Percentiles rank a stretch among this genome's conserved stretches.
Conservation (phyloP, 23 tunicate genomes). For the Phallusia fumigata region DNA sequence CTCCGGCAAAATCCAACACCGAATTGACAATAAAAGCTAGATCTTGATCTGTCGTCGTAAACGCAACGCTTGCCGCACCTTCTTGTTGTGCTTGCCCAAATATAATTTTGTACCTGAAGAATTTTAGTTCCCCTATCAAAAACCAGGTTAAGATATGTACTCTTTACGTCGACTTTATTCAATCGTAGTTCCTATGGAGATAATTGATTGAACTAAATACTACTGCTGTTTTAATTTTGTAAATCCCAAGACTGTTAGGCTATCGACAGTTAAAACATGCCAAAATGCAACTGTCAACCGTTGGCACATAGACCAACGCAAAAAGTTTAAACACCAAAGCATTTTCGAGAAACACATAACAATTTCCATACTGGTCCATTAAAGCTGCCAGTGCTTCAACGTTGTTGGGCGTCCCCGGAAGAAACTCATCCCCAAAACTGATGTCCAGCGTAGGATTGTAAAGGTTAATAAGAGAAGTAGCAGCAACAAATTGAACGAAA, state of each 20-base stretch:
- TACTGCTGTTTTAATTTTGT: too few relatives aligned
- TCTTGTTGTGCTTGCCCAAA: background rate
- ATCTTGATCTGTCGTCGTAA: background rate
- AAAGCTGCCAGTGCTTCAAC: background rate
- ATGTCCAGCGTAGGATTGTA: background rate
- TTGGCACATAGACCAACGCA: too few relatives aligned
- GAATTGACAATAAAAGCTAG: background rate
- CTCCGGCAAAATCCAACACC: background rate
- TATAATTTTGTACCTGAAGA: background rate
- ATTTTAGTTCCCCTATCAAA: too few relatives aligned
- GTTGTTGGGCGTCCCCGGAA: background rate
- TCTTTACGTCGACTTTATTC: too few relatives aligned
- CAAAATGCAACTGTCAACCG: too few relatives aligned
- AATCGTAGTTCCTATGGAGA: too few relatives aligned
- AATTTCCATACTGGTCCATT: background rate
- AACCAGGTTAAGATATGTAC: too few relatives aligned
- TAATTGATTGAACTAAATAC: too few relatives aligned
- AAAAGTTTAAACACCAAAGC: too few relatives aligned
- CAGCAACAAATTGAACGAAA: background rate
- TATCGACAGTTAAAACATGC: too few relatives aligned
- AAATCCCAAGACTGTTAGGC: too few relatives aligned
- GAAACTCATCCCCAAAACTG: slow-evolving; percentile 2
- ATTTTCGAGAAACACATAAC: too few relatives aligned
- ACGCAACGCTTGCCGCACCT: background rate
- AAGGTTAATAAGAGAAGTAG: background rate